A percentile compares a stretch with the other conserved stretches of the same genome.
phyloP scores from a whole-genome alignment of 2,113 vertebrate species.

The Dissostichus mawsoni region DNA sequence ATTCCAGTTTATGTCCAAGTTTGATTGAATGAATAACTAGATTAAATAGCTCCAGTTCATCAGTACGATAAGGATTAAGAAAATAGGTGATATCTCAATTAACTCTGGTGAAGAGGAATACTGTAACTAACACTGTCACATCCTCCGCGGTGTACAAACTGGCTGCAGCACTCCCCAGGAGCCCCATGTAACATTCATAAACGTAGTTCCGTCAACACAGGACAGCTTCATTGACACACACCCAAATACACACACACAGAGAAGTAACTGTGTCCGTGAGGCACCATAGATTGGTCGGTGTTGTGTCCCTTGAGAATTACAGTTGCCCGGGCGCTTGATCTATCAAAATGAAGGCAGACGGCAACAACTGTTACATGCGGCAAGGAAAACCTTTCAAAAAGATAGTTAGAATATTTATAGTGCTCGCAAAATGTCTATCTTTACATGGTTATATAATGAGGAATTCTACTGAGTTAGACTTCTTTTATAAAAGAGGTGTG shows the following conservation, averaged over 20 bases:
- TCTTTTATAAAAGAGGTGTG: conserved; percentile 29
- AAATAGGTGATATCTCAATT: conserved; percentile 24
- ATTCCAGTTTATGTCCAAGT: too few species aligned
- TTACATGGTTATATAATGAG: conserved; percentile 60
- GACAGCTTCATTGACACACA: conserved; percentile 31
- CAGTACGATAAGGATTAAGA: conserved; percentile 11
- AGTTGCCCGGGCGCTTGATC: conserved; percentile 69
- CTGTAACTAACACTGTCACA: conserved; percentile 37
- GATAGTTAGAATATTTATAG: conserved; percentile 68
- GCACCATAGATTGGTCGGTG: conserved; percentile 54
- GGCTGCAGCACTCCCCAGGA: conserved; percentile 33
- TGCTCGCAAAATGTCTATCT: conserved; percentile 54
- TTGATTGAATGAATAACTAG: neutral
- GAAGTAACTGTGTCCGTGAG: conserved; percentile 6
- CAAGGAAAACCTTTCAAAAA: conserved; percentile 51
- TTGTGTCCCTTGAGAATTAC: conserved; percentile 53
- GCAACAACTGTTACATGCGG: conserved; percentile 61
- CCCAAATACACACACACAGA: neutral
- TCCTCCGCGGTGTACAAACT: conserved; percentile 30
- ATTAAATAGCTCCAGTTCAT: neutral
- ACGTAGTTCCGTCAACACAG: conserved; percentile 43
- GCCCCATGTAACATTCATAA: conserved; percentile 33
- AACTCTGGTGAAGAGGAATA: neutral
- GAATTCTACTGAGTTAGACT: conserved; percentile 70
- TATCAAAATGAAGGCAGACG: conserved; percentile 69